A percentile compares a stretch with the other conserved stretches of the same genome.
These are phyloP conservation scores for Myodes glareolus DNA, from an alignment of 2,113 vertebrate genomes.

Conservation along the genomic window DNA sequence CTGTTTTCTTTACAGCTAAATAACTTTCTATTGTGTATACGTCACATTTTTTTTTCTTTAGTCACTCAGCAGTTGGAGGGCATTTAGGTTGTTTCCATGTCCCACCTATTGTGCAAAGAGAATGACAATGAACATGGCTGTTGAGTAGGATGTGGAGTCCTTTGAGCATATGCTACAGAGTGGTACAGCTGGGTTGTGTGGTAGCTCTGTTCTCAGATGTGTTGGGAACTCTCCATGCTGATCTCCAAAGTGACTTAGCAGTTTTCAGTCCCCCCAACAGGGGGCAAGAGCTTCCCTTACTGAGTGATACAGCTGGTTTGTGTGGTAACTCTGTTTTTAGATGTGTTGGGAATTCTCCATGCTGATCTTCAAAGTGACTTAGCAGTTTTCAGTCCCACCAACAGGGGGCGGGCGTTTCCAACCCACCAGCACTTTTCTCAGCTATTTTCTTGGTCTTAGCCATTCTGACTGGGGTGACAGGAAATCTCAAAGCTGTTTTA, in stretches of 20 bases:
- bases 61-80: background rate
- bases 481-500: background rate
- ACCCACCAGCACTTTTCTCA: background rate
- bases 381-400: background rate
- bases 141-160: background rate
- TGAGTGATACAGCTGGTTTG: no score
- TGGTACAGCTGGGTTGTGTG: no score
- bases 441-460: background rate
- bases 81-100: background rate
- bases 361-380: background rate
- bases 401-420: background rate
- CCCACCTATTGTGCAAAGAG: background rate
- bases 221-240: background rate
- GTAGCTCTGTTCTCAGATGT: background rate
- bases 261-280: no score
- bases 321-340: no score
- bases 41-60: background rate
- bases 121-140: background rate
- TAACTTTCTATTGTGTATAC: background rate
- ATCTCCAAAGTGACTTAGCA: no score
- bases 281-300: no score
- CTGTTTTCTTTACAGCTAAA: background rate
- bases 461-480: background rate
- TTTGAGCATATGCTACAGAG: background rate
- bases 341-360: background rate